phyloP scores from a whole-genome alignment of 2,113 vertebrate species.

The Aix galericulata region DNA sequence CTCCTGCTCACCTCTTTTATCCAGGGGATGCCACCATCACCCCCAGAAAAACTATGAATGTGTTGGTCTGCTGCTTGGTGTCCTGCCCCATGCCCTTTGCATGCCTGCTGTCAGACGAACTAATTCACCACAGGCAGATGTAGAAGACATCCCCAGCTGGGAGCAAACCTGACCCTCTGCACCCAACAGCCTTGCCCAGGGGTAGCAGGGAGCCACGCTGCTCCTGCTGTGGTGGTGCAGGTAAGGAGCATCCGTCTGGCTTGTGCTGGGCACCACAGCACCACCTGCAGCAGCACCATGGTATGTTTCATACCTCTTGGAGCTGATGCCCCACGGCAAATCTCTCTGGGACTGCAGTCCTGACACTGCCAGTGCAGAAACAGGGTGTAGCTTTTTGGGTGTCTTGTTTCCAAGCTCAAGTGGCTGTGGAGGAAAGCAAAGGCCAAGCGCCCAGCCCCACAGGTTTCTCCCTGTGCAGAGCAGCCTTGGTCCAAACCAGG shows the following conservation, averaged over 20 bases:
- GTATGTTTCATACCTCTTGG: background rate
- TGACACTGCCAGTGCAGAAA: background rate
- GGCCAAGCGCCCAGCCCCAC: background rate
- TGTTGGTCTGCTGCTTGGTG: background rate
- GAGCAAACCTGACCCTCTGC: background rate
- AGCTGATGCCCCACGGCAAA: background rate
- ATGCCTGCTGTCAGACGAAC: rapidly evolving
- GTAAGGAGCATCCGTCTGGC: background rate
- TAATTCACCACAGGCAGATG: background rate
- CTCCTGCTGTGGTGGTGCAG: too few relatives aligned
- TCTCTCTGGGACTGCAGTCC: background rate
- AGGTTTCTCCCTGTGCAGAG: background rate
- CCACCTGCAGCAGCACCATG: background rate
- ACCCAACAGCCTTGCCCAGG: background rate
- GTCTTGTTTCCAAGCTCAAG: too few relatives aligned
- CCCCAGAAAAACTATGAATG: background rate
- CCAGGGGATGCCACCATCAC: background rate
- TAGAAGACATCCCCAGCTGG: background rate
- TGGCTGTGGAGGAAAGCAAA: background rate
- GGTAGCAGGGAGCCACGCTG: too few relatives aligned
- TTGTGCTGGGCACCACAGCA: too few relatives aligned
- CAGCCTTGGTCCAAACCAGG: background rate
- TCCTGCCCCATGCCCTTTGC: background rate
- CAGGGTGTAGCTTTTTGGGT: background rate
- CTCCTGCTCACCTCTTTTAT: background rate